Evolutionary conservation across 2,888 invertebrate genomes (phyloP), one percentile per base, ranked within the genome.

Genomic region (Nomada fucata): DNA sequence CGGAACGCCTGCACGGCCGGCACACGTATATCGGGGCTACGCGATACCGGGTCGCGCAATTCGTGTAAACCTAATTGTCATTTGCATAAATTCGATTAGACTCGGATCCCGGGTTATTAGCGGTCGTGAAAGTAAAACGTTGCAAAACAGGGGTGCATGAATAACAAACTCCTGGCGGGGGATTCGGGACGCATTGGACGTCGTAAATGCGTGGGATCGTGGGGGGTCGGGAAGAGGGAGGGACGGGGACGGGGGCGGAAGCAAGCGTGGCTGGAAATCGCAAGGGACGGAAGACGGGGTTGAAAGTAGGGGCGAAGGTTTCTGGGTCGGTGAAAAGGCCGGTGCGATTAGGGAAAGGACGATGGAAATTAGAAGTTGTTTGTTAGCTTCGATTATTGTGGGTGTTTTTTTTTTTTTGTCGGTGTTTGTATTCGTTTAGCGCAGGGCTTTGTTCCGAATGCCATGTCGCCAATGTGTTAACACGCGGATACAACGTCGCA

Each of bases 71-170:
- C 86, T 89, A 90, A 90, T 90, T 89, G 88, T 83, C 84, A 89
- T 90, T 90, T 90, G 90, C 90, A 90, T 90, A 90, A 90, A 90
- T 90, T 89, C 90, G 88, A 90, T 90, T 89, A 89, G 85, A 89
- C 87, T 83, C 85, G 71, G 86, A 90, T 88, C 88, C 85, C 81
- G 75, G 83, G 84, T 88, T 90, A 90, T 90, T 90, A 89, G 86
- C 86, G 84, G 86, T 86, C 89, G 87, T 89, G 90, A 89, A 89
- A 90, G 89, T 89, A 90, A 90, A 90, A 89, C 88, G 88, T 87
- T 88, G 87, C 88, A 86, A 90, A 90, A 89, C 85, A 85, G 82
- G 77, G 36, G 84, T 86, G 82, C 88, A 90, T 89, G 89, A 89
- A 90, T 90, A 90, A 90, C 89, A 88, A 90, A 88, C 77, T 77